Evolutionary conservation across 2,888 invertebrate genomes (phyloP).

Genomic region (Pelosia muscerda): DNA sequence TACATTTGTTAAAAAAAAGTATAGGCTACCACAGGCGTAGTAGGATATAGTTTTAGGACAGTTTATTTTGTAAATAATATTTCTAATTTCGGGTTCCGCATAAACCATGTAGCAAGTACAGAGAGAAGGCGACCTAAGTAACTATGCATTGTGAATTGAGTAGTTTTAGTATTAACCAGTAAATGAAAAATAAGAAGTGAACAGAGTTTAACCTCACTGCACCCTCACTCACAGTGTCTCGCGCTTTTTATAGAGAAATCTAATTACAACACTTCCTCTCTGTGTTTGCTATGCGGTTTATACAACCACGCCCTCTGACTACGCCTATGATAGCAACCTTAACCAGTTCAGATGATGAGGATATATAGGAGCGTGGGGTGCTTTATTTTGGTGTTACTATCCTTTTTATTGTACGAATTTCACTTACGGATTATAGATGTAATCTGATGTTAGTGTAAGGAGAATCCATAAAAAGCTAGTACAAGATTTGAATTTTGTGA

Average conservation of each 20-base stretch:
- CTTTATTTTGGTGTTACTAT: conserved; percentile 5
- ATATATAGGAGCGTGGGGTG: background rate
- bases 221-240: background rate
- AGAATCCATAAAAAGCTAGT: conserved; percentile 11
- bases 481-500: background rate
- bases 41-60: background rate
- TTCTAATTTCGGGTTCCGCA: background rate
- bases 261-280: background rate
- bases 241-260: background rate
- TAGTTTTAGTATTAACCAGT: background rate
- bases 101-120: background rate
- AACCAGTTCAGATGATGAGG: background rate
- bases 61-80: background rate
- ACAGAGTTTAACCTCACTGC: background rate
- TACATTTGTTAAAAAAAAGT: background rate
- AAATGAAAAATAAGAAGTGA: background rate
- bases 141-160: too few relatives aligned
- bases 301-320: background rate
- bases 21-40: background rate
- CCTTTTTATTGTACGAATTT: conserved; percentile 13
- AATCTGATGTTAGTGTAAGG: conserved; percentile 42
- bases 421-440: conserved; percentile 46
- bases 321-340: background rate
- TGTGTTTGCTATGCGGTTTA: background rate
- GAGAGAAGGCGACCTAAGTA: background rate